A percentile compares a stretch with the other conserved stretches of the same genome.
phyloP scores from a whole-genome alignment of 2,113 vertebrate genomes.

The Mustelus asterias region DNA sequence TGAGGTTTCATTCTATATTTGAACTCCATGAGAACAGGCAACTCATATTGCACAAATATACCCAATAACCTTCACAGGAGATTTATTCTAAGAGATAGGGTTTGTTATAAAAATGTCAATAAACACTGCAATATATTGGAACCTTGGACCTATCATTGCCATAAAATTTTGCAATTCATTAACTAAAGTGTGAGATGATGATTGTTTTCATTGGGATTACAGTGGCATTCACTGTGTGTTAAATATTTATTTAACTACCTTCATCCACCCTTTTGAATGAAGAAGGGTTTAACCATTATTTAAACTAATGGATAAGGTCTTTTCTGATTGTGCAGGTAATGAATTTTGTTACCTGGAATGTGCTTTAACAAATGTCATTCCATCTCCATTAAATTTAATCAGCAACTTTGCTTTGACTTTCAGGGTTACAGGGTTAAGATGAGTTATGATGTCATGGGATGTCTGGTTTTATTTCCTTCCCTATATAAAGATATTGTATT shows the following conservation, averaged over 20 bases:
- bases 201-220: conserved; percentile 36
- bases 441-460: background rate
- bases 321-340: conserved; percentile 35
- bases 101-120: conserved; percentile 37
- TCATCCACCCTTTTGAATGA: conserved; percentile 30
- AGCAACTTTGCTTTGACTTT: background rate
- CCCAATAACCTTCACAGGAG: conserved; percentile 24
- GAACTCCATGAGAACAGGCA: background rate
- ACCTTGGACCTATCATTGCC: conserved; percentile 36
- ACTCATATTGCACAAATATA: background rate
- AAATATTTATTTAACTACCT: conserved; percentile 34
- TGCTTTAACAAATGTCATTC: background rate
- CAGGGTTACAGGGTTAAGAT: background rate
- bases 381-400: conserved; percentile 8
- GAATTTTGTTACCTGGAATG: conserved; percentile 34
- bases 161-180: conserved; percentile 35
- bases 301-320: conserved; percentile 18
- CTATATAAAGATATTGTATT: background rate
- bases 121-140: conserved; percentile 27
- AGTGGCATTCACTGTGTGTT: conserved; percentile 15
- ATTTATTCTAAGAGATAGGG: conserved; percentile 33
- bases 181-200: conserved; percentile 35
- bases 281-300: conserved; percentile 35
- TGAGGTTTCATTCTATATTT: background rate
- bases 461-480: background rate